Conservation (phyloP, 2,888 invertebrate genomes). For the Selenia dentaria region DNA sequence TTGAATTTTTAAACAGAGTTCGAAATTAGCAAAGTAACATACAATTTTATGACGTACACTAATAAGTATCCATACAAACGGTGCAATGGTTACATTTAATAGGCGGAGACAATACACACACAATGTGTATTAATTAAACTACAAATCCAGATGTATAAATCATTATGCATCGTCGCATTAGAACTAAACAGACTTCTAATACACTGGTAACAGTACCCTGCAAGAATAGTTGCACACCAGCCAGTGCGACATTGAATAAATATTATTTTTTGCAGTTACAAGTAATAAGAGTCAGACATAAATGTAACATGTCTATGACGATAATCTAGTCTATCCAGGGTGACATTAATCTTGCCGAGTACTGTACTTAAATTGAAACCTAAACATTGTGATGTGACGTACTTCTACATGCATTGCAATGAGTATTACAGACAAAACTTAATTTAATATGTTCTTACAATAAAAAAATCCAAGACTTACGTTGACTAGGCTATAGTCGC, state of each 20-base stretch:
- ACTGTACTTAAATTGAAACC: conserved; percentile 41
- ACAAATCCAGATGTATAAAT: conserved; percentile 79
- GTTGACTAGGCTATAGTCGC: conserved; percentile 20
- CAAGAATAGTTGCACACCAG: neutral
- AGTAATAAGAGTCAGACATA: neutral
- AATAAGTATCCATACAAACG: conserved; percentile 77
- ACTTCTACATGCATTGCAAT: conserved; percentile 61
- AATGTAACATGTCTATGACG: too few relatives aligned
- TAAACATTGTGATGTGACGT: conserved; percentile 74
- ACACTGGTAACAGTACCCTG: conserved; percentile 41
- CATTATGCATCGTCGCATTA: conserved; percentile 78
- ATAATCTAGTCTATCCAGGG: neutral
- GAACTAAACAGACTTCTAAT: conserved; percentile 71
- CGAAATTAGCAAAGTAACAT: conserved; percentile 64
- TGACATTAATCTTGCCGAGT: conserved; percentile 11
- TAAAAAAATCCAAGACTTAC: conserved; percentile 40
- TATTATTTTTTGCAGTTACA: neutral
- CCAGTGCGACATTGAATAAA: too few relatives aligned
- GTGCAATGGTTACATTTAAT: conserved; percentile 81
- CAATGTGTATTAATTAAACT: conserved; percentile 81
- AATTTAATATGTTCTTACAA: conserved; percentile 37
- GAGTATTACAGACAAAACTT: conserved; percentile 64
- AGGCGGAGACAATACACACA: conserved; percentile 83
- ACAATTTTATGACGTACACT: conserved; percentile 76
- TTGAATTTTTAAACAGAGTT: too few relatives aligned